These are phyloP conservation scores for Decapterus maruadsi DNA, from an alignment of 2,797 vertebrate genomes.

Conservation along the genomic window DNA sequence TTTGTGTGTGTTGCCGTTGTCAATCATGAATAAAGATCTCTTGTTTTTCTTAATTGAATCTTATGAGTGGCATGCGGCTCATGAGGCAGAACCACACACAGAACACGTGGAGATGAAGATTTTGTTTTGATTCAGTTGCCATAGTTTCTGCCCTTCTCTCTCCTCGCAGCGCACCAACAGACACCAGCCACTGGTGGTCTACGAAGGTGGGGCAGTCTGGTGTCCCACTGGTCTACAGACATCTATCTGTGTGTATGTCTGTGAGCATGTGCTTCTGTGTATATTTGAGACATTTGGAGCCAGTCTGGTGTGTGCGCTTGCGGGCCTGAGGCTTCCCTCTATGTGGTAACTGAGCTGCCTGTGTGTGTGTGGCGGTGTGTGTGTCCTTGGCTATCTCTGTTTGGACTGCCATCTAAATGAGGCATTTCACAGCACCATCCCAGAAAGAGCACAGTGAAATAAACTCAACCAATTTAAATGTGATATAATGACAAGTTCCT, in stretches of 20 bases:
- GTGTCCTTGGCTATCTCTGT: constrained; percentile 40
- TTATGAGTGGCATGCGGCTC: constrained; percentile 63
- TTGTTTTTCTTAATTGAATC: constrained; percentile 78
- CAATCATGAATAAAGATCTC: constrained; percentile 77
- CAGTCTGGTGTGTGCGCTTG: constrained; percentile 39
- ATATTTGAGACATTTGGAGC: constrained; percentile 46
- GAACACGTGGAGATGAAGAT: neutral
- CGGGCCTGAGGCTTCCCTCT: constrained; percentile 41
- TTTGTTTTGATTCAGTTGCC: constrained; percentile 17
- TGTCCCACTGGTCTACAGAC: constrained; percentile 51
- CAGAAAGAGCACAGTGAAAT: constrained; percentile 50
- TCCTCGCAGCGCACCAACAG: constrained; percentile 14
- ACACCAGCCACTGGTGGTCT: constrained; percentile 59
- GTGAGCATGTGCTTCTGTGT: constrained; percentile 34
- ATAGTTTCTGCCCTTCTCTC: neutral
- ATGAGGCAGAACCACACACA: constrained; percentile 45
- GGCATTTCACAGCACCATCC: constrained; percentile 70
- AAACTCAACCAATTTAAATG: constrained; percentile 51
- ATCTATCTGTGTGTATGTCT: constrained; percentile 42
- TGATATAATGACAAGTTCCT: constrained; percentile 51
- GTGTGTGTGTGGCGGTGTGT: constrained; percentile 21
- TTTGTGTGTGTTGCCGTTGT: constrained; percentile 72
- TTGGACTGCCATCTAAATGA: constrained; percentile 64
- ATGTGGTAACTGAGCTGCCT: constrained; percentile 51
- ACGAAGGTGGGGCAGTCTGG: constrained; percentile 61